Evolutionary conservation across 2,888 invertebrate genomes (phyloP), one percentile per base, ranked within the genome.

Genomic region (Latrodectus hesperus): DNA sequence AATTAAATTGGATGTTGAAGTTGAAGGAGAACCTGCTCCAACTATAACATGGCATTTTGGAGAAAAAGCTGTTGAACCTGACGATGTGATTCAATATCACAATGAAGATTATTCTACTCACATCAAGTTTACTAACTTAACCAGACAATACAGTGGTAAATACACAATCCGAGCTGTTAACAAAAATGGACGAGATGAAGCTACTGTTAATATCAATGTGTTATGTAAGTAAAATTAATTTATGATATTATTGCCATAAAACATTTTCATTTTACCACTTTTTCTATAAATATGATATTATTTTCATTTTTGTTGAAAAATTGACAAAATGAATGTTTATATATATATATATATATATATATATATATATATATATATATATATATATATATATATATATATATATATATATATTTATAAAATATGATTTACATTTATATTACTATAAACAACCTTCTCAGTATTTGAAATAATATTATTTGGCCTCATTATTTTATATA

Each of bases 101-200:
- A 90, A 90, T 82, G 90, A 90, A 72, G 97, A 97, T 64, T 97
- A 98, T 91, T 97, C 97, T 91, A 97, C 97, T 0, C 97, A 97
- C 93, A 95, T 98, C 93, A 94, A 96, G 91, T 95, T 97, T 90
- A 94, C 96, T 91, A 95, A 96, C 92, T 95, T 96, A 51, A 96
- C 96, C 91, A 94, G 98, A 80, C 93, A 93, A 5, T 95, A 97
- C 91, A 95, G 96, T 85, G 99, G 98, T 55, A 96, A 96, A 92
- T 99, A 99, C 91, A 95, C 95, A 2, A 96, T 99, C 88, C 96
- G 94, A 89, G 98, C 99, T 38, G 96, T 95, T 92, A 99, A 99
- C 92, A 96, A 96, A 91, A 96, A 96, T 9, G 99, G 99, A 0
- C 96, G 96, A 92, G 99, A 99, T 92, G 94, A 95, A 73, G 98